A percentile compares a stretch with the other conserved stretches of the same genome.
These are phyloP conservation scores for Coelopa pilipes DNA, from an alignment of 2,888 invertebrate species.

Conservation along the genomic window DNA sequence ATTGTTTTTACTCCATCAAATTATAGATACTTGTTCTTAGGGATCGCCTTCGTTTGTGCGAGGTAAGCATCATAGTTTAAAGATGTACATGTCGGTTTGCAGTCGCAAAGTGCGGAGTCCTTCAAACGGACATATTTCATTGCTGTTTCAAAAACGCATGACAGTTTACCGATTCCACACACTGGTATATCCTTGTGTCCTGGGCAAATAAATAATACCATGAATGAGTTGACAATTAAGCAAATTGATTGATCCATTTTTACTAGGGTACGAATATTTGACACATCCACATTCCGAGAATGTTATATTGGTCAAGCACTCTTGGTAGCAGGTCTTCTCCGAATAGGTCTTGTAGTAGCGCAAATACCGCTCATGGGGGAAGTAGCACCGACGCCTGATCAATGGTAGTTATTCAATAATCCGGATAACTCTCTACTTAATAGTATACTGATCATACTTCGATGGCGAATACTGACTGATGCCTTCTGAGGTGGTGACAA, in stretches of 20 bases:
- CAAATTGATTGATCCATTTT: constrained; percentile 29
- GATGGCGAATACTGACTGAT: no score
- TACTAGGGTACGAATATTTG: constrained; percentile 76
- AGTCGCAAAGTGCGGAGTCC: constrained; percentile 58
- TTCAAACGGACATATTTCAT: constrained; percentile 35
- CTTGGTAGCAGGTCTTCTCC: constrained; percentile 78
- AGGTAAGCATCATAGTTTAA: constrained; percentile 54
- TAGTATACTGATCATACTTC: no score
- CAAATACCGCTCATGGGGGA: constrained; percentile 73
- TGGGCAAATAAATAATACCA: constrained; percentile 35
- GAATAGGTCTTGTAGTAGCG: constrained; percentile 76
- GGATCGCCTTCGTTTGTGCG: no score
- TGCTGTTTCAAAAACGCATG: constrained; percentile 61
- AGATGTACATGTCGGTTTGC: constrained; percentile 63
- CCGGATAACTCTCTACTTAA: no score
- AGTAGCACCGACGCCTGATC: constrained; percentile 73
- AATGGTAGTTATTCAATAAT: no score
- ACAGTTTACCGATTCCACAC: constrained; percentile 60
- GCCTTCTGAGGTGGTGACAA: no score
- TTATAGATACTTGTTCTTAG: no score
- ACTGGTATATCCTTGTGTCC: constrained; percentile 61
- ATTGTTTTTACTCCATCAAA: no score
- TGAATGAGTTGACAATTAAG: background rate
- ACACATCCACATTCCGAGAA: constrained; percentile 75
- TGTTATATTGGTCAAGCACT: constrained; percentile 77